Base-by-base conservation (phyloP, 2,888 invertebrate genomes). In the Hesperia comma region DNA sequence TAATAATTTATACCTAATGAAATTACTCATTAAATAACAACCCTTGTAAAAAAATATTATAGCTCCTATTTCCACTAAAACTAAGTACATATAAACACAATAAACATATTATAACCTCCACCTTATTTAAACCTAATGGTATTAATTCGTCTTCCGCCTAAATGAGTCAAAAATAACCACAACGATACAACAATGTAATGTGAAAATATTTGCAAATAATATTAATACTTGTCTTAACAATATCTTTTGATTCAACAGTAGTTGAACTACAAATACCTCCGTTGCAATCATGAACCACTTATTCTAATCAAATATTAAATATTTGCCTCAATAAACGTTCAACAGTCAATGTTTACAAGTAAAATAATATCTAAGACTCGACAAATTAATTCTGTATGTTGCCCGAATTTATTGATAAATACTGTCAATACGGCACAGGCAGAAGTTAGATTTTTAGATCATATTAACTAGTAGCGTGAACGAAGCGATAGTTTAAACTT, bases 301-400 rank as follows among this genome's bases (percentile, higher is more conserved):
- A 84, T 76, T 79, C 74, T 80, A 77, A 80, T 81, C 84, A 87
- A 90, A 88, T 79, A 85, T 80, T 83, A 77, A 84, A 87, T 88
- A 85, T 88, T 90, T 87, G 78, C 85, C 74, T 74, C 81, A 79
- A 84, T 84, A 87, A 88, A 86, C 80, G 79, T 70, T 70, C 70
- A 77, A 74, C 74, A 74, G 75, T 74, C 76, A 74, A 78, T 88
- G 84, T 90, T 88, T 84, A 79, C 85, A 76, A 71, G 77, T 80
- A 86, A 82, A 89, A 90, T 87, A 88, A 87, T 85, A 82, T 84
- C 82, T 88, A 86, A 90, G 85, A 78, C 85, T 87, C 76, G 72
- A 82, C 83, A 88, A 88, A 90, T 88, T 90, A 86, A 89, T 90
- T 88, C 84, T 85, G 81, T 83, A 79, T 81, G 79, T 79, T 78